Conservation (phyloP, 2,888 invertebrate genomes). For the Colostygia pectinataria region DNA sequence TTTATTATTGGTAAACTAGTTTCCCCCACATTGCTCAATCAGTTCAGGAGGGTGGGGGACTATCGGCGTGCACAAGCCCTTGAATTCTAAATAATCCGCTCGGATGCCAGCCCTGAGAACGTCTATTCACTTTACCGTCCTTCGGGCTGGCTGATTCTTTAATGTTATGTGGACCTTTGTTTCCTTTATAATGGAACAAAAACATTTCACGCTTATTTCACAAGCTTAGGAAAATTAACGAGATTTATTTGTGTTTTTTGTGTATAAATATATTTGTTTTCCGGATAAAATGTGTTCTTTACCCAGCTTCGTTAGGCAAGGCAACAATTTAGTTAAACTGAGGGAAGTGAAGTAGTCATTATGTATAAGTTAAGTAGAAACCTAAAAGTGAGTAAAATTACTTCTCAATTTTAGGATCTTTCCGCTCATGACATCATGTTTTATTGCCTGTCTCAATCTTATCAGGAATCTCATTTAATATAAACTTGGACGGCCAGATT, state of each 20-base stretch:
- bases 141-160: slow-evolving; percentile 13
- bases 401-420: neutral
- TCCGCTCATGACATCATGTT: neutral
- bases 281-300: slow-evolving; percentile 6
- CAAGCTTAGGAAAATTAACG: slow-evolving; percentile 17
- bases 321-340: no score
- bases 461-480: slow-evolving; percentile 1
- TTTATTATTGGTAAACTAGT: slow-evolving; percentile 6
- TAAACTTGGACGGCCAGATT: neutral
- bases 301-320: no score
- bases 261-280: slow-evolving; percentile 11
- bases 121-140: slow-evolving; percentile 13
- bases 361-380: no score
- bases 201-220: slow-evolving; percentile 23
- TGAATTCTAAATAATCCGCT: slow-evolving; percentile 26
- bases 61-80: slow-evolving; percentile 24
- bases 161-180: slow-evolving; percentile 17
- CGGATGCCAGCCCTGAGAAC: slow-evolving; percentile 20
- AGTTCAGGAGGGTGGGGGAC: slow-evolving; percentile 11
- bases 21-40: slow-evolving; percentile 20
- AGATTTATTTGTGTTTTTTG: slow-evolving; percentile 18
- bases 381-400: no score
- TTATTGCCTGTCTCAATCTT: neutral
- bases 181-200: slow-evolving; percentile 15
- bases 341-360: no score